Conservation (phyloP, 2,797 vertebrate species). For the Ctenopoma kingsleyae region DNA sequence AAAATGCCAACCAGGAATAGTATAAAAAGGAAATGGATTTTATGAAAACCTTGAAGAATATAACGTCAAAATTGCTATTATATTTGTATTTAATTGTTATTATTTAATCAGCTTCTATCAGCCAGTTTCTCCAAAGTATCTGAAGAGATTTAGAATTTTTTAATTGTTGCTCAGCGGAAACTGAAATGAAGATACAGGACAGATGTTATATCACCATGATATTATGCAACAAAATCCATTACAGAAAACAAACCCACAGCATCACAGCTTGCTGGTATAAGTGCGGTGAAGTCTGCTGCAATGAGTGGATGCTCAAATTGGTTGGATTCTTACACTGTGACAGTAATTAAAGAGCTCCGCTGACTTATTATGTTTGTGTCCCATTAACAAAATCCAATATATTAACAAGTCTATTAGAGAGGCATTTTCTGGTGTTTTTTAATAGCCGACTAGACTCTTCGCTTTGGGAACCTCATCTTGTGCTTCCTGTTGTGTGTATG, state of each 20-base stretch:
- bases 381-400: slow-evolving; percentile 45
- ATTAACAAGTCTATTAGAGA: slow-evolving; percentile 45
- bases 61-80: neutral
- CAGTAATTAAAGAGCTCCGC: slow-evolving; percentile 57
- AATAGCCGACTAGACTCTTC: neutral
- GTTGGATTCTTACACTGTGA: slow-evolving; percentile 42
- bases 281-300: slow-evolving; percentile 5
- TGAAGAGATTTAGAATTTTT: slow-evolving; percentile 13
- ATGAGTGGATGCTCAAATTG: slow-evolving; percentile 29
- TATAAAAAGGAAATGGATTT: neutral
- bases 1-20: too few relatives aligned
- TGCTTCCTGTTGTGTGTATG: neutral
- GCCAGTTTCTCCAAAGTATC: neutral
- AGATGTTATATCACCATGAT: neutral
- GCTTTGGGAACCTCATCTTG: neutral
- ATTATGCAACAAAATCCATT: neutral
- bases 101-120: too few relatives aligned
- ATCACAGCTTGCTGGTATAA: neutral
- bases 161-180: slow-evolving; percentile 8
- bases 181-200: neutral
- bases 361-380: slow-evolving; percentile 57
- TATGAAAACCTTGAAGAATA: neutral
- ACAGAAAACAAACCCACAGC: neutral
- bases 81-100: too few relatives aligned
- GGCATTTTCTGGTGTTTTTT: neutral